These are phyloP conservation scores for Hylyphantes graminicola DNA, from an alignment of 1,140 invertebrate species.

Conservation along the genomic window DNA sequence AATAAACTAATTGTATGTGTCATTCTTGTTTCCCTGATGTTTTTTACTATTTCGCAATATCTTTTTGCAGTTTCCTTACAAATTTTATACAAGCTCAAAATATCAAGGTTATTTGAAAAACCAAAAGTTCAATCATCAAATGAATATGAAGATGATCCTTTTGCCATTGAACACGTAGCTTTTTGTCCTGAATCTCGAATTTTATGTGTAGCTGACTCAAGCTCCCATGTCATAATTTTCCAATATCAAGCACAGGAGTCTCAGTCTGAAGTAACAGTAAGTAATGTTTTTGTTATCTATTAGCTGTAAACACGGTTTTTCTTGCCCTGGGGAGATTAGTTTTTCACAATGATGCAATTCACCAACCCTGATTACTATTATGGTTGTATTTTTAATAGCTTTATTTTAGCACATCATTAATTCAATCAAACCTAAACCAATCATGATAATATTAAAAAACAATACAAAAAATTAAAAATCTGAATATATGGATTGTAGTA, in stretches of 20 bases:
- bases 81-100: slow-evolving; percentile 97
- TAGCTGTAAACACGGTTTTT: no score
- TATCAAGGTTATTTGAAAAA: slow-evolving; percentile 92
- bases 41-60: neutral
- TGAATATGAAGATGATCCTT: slow-evolving; percentile 82
- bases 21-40: no score
- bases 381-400: no score
- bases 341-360: no score
- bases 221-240: slow-evolving; percentile 93
- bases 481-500: no score
- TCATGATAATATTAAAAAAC: no score
- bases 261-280: slow-evolving; percentile 84
- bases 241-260: slow-evolving; percentile 93
- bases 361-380: no score
- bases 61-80: slow-evolving; percentile 79
- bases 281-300: slow-evolving; percentile 62
- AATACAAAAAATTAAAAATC: no score
- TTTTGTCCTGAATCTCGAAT: slow-evolving; percentile 93
- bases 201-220: slow-evolving; percentile 88
- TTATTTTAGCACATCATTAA: no score
- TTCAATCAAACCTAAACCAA: no score
- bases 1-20: no score
- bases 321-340: no score
- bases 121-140: slow-evolving; percentile 67
- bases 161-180: slow-evolving; percentile 92